These are phyloP conservation scores for Lipophrys pholis DNA, from an alignment of 2,113 vertebrate genomes.

Conservation along the genomic window DNA sequence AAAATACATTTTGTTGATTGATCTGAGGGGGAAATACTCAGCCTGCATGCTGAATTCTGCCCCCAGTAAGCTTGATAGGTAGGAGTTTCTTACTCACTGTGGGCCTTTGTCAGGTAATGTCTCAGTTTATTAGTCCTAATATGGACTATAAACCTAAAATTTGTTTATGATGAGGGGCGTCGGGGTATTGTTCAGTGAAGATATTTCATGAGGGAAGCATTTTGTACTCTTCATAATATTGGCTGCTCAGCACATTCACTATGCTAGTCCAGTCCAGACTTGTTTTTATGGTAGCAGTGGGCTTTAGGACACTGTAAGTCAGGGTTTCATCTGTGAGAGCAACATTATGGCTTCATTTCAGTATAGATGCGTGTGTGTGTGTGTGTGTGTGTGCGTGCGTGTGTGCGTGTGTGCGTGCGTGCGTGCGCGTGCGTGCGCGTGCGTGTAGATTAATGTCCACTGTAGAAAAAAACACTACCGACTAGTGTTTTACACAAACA, in stretches of 20 bases:
- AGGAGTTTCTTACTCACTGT: slow-evolving; percentile 53
- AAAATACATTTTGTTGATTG: slow-evolving; percentile 20
- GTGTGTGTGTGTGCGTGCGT: slow-evolving; percentile 3
- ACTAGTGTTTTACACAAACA: slow-evolving; percentile 79
- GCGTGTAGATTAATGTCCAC: slow-evolving; percentile 73
- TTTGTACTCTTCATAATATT: slow-evolving; percentile 76
- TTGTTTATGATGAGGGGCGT: slow-evolving; percentile 74
- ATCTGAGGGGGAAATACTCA: slow-evolving; percentile 6
- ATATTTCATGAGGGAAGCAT: slow-evolving; percentile 77
- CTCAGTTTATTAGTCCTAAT: slow-evolving; percentile 74
- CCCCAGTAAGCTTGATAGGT: slow-evolving; percentile 23
- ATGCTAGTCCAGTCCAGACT: slow-evolving; percentile 51
- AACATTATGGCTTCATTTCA: slow-evolving; percentile 61
- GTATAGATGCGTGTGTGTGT: slow-evolving; percentile 20
- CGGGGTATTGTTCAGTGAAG: slow-evolving; percentile 68
- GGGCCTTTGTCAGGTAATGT: slow-evolving; percentile 68
- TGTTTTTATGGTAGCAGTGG: slow-evolving; percentile 60
- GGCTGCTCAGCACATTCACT: slow-evolving; percentile 66
- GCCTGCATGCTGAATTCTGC: slow-evolving; percentile 6
- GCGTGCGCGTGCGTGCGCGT: slow-evolving; percentile 16
- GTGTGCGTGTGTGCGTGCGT: slow-evolving; percentile 1
- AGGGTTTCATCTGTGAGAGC: slow-evolving; percentile 57
- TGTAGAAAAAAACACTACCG: slow-evolving; percentile 67
- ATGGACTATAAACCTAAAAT: slow-evolving; percentile 76
- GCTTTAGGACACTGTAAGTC: slow-evolving; percentile 61